Conservation (phyloP, 2,888 invertebrate species). For the Amiota communis region DNA sequence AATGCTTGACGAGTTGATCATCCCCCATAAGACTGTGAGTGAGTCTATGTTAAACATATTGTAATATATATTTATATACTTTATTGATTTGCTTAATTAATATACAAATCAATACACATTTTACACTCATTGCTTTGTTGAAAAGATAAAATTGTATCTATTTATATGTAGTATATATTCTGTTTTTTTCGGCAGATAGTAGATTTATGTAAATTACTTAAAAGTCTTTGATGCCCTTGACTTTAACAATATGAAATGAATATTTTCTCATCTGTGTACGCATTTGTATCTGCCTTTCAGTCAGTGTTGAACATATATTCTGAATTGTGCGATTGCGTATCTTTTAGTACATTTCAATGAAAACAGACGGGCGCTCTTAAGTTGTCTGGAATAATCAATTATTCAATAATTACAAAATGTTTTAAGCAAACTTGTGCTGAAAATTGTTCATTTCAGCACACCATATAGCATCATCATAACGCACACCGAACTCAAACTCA, state of each 20-base stretch:
- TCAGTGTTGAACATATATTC: not conserved
- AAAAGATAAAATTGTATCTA: too few species aligned
- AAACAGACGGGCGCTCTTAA: not conserved
- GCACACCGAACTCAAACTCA: not conserved
- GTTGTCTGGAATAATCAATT: conserved; percentile 20
- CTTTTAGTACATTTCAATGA: not conserved
- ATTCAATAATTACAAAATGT: conserved; percentile 2
- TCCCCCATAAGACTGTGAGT: too few species aligned
- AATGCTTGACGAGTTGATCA: too few species aligned
- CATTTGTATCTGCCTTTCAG: not conserved
- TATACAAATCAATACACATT: not conserved
- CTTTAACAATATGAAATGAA: conserved; percentile 1
- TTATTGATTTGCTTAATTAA: conserved; percentile 22
- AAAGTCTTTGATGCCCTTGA: conserved; percentile 37
- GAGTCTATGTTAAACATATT: too few species aligned
- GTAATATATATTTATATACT: too few species aligned
- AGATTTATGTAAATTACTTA: conserved; percentile 38
- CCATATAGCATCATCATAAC: not conserved
- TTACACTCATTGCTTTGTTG: not conserved
- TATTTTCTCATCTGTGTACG: not conserved
- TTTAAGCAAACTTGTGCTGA: not conserved
- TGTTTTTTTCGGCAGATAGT: not conserved
- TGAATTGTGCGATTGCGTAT: too few species aligned
- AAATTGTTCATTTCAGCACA: not conserved
- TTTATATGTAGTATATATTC: too few species aligned